A percentile compares a stretch with the other conserved stretches of the same genome.
These are phyloP conservation scores for Diphyllodes magnificus DNA, from an alignment of 2,113 vertebrate genomes.

Conservation along the genomic window DNA sequence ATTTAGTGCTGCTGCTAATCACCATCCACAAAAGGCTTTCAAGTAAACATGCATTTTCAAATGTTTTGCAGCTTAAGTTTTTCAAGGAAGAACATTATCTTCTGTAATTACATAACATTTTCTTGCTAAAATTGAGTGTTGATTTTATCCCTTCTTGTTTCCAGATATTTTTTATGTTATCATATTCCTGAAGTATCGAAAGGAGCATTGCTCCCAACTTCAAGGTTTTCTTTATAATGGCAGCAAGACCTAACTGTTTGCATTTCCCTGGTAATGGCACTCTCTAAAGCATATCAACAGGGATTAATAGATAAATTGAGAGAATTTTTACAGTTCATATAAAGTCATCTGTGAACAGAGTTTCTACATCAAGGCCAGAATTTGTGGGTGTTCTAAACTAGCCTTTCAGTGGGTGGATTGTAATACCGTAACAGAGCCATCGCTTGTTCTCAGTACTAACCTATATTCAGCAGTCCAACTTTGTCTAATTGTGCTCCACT, in stretches of 20 bases:
- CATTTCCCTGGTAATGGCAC: not conserved
- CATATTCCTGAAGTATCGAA: not conserved
- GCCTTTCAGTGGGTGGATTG: not conserved
- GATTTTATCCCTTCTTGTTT: not conserved
- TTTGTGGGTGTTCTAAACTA: not conserved
- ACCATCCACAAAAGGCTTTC: not conserved
- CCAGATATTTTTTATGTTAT: not conserved
- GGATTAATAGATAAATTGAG: not conserved
- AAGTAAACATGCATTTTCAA: not conserved
- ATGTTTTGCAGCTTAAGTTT: not conserved
- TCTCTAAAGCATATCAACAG: not conserved
- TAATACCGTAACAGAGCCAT: not conserved
- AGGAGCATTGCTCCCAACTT: not conserved
- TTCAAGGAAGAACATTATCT: not conserved
- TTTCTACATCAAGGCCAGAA: not conserved
- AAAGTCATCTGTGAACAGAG: not conserved
- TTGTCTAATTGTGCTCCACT: not conserved
- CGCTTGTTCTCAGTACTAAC: not conserved
- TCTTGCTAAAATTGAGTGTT: not conserved
- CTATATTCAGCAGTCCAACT: not conserved
- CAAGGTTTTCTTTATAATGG: not conserved
- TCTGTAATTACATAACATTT: not conserved
- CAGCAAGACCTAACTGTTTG: accelerated
- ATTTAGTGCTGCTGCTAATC: not conserved
- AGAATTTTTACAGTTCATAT: not conserved